These are phyloP conservation scores for Acrossocheilus wenchowensis DNA, from an alignment of 2,797 vertebrate genomes.

Conservation along the genomic window DNA sequence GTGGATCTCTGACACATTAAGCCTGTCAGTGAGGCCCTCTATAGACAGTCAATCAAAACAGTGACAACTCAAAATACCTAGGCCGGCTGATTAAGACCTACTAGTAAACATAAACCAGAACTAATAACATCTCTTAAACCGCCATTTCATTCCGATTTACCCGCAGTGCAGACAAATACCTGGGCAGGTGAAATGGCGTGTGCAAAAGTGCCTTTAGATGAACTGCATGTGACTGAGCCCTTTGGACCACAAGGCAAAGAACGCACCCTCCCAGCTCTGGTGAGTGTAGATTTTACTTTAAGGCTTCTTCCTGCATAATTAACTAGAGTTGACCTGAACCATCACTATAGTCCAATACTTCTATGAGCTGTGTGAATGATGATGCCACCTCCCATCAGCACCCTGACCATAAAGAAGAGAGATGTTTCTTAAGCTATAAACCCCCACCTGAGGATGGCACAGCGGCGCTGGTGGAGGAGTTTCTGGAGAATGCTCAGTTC, in stretches of 20 bases:
- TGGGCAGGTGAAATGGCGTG: conserved; percentile 49
- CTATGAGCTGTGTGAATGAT: neutral
- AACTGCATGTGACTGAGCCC: conserved; percentile 77
- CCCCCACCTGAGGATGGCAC: conserved; percentile 80
- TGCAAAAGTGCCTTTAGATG: conserved; percentile 77
- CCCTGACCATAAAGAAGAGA: conserved; percentile 87
- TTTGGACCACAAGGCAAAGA: conserved; percentile 75
- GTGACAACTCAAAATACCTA: neutral
- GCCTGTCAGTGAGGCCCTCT: neutral
- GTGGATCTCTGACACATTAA: neutral
- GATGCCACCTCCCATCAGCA: conserved; percentile 75
- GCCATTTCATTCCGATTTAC: neutral
- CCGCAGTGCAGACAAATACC: neutral
- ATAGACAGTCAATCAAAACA: neutral
- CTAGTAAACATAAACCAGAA: neutral
- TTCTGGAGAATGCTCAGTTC: conserved; percentile 88
- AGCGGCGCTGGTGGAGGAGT: conserved; percentile 87
- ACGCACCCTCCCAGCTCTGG: conserved; percentile 80
- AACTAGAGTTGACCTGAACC: neutral
- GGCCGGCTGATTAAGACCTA: neutral
- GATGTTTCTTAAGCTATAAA: conserved; percentile 89
- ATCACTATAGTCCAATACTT: neutral
- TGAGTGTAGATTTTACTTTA: conserved; percentile 63
- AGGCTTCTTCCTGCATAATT: neutral
- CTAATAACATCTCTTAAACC: neutral